Conservation (phyloP, 2,888 invertebrate genomes). For the Rhopalosiphum nymphaeae region DNA sequence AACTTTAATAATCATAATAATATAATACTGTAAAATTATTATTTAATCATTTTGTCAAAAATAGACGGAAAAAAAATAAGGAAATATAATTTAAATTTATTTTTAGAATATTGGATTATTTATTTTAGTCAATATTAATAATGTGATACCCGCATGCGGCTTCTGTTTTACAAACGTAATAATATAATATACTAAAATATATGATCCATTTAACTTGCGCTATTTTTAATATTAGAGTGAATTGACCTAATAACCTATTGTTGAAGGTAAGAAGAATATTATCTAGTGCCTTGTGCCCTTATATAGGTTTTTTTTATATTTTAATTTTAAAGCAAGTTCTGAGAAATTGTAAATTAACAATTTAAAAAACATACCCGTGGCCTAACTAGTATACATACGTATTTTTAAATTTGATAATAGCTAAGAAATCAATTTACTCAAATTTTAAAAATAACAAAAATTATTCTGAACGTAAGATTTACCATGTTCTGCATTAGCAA, state of each 20-base stretch:
- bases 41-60: background rate
- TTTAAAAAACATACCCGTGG: background rate
- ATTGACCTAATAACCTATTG: background rate
- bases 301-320: background rate
- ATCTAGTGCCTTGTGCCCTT: background rate
- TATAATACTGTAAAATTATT: background rate
- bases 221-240: background rate
- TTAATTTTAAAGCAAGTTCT: background rate
- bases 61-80: background rate
- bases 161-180: background rate
- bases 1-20: background rate
- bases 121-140: background rate
- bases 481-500: background rate
- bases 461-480: background rate
- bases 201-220: background rate
- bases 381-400: background rate
- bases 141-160: background rate
- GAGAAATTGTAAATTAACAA: background rate
- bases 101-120: constrained; percentile 3
- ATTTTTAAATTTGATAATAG: background rate
- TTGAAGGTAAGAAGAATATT: background rate
- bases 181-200: background rate
- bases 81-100: background rate
- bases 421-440: background rate
- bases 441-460: background rate